A percentile compares a stretch with the other conserved stretches of the same genome.
These are phyloP conservation scores for Ictalurus punctatus DNA, from an alignment of 2,113 vertebrate genomes.

Conservation along the genomic window DNA sequence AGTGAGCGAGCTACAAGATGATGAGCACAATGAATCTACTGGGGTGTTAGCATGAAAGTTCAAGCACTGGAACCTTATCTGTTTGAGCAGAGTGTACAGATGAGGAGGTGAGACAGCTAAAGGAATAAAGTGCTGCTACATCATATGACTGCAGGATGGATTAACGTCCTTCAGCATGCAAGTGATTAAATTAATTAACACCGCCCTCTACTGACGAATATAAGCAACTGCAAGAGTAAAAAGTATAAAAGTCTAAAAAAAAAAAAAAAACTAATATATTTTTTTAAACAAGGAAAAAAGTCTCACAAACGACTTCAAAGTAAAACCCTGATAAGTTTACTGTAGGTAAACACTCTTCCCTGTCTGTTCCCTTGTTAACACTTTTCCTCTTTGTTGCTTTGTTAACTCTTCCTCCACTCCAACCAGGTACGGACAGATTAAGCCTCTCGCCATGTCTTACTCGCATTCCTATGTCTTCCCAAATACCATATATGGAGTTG, in stretches of 20 bases:
- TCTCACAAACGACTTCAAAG: not conserved
- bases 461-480: no score
- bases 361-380: no score
- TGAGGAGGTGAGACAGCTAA: not conserved
- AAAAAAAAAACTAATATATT: no score
- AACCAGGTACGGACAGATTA: no score
- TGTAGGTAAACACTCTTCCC: no score
- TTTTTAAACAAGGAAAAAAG: not conserved
- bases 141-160: not conserved
- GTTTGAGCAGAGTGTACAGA: not conserved
- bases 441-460: no score
- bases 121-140: not conserved
- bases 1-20: not conserved
- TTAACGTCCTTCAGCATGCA: not conserved
- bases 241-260: not conserved
- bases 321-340: not conserved
- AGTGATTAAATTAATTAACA: constrained; percentile 24
- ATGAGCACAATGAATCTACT: not conserved
- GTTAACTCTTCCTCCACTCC: no score
- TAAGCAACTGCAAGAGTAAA: not conserved
- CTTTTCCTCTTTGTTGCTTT: no score
- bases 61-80: not conserved
- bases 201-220: constrained; percentile 32
- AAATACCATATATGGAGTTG: no score
- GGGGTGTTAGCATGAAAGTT: not conserved